Percentiles rank a stretch among this genome's conserved stretches.
phyloP scores from a whole-genome alignment of 1,140 invertebrate species.

The Nixonia krombeini region DNA sequence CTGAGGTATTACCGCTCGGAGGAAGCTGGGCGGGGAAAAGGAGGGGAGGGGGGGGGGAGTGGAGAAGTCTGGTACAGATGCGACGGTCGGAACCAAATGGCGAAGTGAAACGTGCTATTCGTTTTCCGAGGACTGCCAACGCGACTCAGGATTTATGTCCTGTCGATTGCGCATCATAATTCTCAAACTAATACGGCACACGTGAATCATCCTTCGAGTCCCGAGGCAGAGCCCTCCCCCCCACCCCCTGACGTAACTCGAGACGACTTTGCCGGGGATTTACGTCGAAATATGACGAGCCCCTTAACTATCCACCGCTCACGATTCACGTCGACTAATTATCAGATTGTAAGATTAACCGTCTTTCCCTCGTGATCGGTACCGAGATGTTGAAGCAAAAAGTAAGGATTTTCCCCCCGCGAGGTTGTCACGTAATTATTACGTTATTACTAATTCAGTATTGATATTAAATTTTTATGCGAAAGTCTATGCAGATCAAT shows the following conservation, averaged over 20 bases:
- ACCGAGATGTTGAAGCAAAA: too few relatives aligned
- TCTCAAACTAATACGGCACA: constrained; percentile 20
- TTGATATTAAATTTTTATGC: too few relatives aligned
- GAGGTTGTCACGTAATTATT: too few relatives aligned
- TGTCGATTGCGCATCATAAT: constrained; percentile 28
- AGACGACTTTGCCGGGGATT: constrained; percentile 53
- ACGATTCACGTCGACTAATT: constrained; percentile 41
- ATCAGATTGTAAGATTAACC: constrained; percentile 26
- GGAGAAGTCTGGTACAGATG: constrained; percentile 27
- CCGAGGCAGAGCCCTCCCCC: constrained; percentile 2
- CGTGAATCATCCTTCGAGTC: constrained; percentile 43
- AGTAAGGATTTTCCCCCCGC: too few relatives aligned
- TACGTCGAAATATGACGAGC: constrained; percentile 50
- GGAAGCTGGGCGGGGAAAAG: too few relatives aligned
- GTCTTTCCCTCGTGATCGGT: background rate
- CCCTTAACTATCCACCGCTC: constrained; percentile 25
- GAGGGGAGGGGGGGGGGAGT: background rate
- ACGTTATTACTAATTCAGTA: too few relatives aligned
- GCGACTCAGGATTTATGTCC: constrained; percentile 39
- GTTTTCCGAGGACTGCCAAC: constrained; percentile 3
- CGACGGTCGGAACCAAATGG: constrained; percentile 42
- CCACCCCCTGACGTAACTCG: constrained; percentile 51
- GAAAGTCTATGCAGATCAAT: too few relatives aligned
- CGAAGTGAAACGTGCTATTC: constrained; percentile 1
- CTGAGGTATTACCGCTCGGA: too few relatives aligned